These are phyloP conservation scores for Coranthus polyacanthus DNA, from an alignment of 2,797 vertebrate genomes.

Conservation along the genomic window DNA sequence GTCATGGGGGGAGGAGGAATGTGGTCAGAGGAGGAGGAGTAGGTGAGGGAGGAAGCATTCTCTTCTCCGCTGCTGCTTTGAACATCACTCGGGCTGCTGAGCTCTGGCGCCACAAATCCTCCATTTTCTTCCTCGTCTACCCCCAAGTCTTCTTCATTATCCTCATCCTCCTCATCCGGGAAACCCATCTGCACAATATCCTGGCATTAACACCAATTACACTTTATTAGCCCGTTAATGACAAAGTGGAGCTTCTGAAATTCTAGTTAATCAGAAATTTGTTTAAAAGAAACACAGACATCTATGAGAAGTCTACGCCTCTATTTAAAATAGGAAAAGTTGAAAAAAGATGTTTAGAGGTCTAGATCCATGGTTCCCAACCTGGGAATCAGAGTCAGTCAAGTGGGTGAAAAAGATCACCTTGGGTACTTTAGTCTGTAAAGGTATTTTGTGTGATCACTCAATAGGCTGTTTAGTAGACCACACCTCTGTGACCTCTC, in stretches of 20 bases:
- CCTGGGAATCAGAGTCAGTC: too few species aligned
- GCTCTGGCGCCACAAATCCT: constrained; percentile 89
- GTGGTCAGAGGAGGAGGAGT: constrained; percentile 95
- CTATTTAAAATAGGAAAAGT: too few species aligned
- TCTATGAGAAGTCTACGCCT: too few species aligned
- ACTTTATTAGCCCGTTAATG: constrained; percentile 57
- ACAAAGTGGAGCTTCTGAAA: constrained; percentile 25
- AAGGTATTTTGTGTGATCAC: too few species aligned
- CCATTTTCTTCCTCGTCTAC: constrained; percentile 91
- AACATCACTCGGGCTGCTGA: constrained; percentile 93
- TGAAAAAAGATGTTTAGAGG: too few species aligned
- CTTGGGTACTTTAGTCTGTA: too few species aligned
- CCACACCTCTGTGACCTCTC: too few species aligned
- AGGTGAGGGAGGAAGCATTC: constrained; percentile 95
- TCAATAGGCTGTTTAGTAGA: too few species aligned
- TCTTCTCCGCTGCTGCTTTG: constrained; percentile 95
- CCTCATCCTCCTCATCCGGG: constrained; percentile 91
- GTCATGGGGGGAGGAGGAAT: constrained; percentile 93
- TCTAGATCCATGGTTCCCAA: too few species aligned
- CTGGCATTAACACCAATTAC: constrained; percentile 80
- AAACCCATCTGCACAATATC: constrained; percentile 93
- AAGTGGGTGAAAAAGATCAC: too few species aligned
- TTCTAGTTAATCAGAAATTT: not conserved
- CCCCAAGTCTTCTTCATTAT: constrained; percentile 80
- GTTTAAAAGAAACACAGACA: too few species aligned